Percentiles rank a stretch among this genome's conserved stretches.
phyloP scores from a whole-genome alignment of 2,888 invertebrate species.

The Tenthredo mesomela region DNA sequence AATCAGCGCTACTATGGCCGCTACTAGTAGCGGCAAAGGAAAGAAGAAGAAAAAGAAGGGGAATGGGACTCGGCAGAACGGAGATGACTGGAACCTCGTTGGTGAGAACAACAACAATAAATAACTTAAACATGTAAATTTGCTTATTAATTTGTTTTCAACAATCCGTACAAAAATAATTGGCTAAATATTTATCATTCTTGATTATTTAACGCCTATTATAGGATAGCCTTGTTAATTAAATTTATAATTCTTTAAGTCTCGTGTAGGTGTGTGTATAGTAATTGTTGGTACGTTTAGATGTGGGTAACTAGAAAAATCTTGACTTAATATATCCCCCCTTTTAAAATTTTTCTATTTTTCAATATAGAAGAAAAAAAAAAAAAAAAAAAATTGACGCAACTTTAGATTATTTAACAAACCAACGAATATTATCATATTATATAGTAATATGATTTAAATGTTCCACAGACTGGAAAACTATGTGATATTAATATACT shows the following conservation, averaged over 20 bases:
- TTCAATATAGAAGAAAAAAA: too few species aligned
- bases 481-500: constrained; percentile 65
- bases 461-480: constrained; percentile 12
- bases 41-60: constrained; percentile 77
- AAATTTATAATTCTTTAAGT: constrained; percentile 13
- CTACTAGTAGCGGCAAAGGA: constrained; percentile 65
- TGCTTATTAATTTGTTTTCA: constrained; percentile 38
- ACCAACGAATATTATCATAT: neutral
- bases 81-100: constrained; percentile 78
- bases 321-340: too few species aligned
- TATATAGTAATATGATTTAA: neutral
- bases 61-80: constrained; percentile 72
- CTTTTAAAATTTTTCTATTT: neutral
- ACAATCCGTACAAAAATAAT: constrained; percentile 33
- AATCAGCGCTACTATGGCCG: constrained; percentile 65
- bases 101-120: constrained; percentile 74
- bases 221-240: constrained; percentile 1
- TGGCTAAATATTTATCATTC: neutral
- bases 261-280: constrained; percentile 5
- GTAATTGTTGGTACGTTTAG: neutral
- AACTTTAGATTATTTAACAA: neutral
- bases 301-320: too few species aligned
- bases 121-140: constrained; percentile 42
- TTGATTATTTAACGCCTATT: neutral
- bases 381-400: constrained; percentile 16